Conservation (phyloP, 2,888 invertebrate species). For the Ariolimax columbianus region DNA sequence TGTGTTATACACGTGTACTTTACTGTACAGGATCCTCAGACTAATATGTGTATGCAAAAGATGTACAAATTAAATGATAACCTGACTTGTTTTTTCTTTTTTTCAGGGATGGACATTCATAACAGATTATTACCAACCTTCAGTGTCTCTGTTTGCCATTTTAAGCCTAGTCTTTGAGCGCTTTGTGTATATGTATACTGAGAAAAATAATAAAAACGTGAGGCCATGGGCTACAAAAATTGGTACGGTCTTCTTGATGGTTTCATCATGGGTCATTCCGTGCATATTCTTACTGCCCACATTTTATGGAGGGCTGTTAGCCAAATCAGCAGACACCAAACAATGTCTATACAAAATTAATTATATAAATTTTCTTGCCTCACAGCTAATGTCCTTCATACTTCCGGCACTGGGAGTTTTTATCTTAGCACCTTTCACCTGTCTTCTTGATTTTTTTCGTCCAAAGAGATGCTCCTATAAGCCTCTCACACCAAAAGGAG, state of each 20-base stretch:
- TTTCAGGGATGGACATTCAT: constrained; percentile 49
- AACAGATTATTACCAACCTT: constrained; percentile 46
- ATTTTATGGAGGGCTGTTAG: constrained; percentile 46
- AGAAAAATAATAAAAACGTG: constrained; percentile 46
- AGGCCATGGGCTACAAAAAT: constrained; percentile 41
- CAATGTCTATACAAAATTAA: constrained; percentile 51
- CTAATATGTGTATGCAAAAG: background rate
- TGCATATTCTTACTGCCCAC: constrained; percentile 49
- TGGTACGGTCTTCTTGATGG: constrained; percentile 46
- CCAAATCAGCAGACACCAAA: constrained; percentile 36
- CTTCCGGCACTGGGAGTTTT: constrained; percentile 55
- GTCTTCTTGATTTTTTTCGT: constrained; percentile 55
- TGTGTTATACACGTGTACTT: no score
- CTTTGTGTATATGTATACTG: constrained; percentile 55
- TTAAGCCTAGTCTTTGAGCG: constrained; percentile 54
- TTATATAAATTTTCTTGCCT: constrained; percentile 49
- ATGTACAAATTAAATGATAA: background rate
- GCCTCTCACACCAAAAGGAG: constrained; percentile 54
- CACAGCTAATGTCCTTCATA: constrained; percentile 53
- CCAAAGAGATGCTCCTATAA: constrained; percentile 51
- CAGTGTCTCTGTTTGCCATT: constrained; percentile 51
- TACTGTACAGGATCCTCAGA: no score
- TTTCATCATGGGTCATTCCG: constrained; percentile 55
- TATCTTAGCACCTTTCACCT: constrained; percentile 53
- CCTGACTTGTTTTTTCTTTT: background rate